A percentile compares a stretch with the other conserved stretches of the same genome.
Conservation (phyloP, 2,113 vertebrate genomes). For the Poecile atricapillus region DNA sequence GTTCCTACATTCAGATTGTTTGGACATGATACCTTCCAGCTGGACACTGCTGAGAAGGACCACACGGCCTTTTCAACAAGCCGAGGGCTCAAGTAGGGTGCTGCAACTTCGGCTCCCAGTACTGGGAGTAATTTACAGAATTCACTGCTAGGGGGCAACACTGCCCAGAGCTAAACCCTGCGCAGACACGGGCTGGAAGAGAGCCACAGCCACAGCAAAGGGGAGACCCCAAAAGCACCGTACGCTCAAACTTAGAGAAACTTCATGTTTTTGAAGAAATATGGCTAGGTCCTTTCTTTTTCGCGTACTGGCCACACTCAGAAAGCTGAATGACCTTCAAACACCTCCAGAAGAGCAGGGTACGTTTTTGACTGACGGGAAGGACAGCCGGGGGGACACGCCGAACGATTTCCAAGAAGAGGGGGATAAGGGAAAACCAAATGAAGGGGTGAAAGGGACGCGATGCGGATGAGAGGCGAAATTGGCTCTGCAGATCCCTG, state of each 20-base stretch:
- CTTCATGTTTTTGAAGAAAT: not conserved
- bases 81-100: not conserved
- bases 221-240: not conserved
- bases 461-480: accelerated
- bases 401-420: not conserved
- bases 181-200: not conserved
- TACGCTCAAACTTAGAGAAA: not conserved
- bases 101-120: not conserved
- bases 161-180: not conserved
- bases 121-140: not conserved
- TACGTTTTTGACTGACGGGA: accelerated
- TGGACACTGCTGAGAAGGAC: not conserved
- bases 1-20: not conserved
- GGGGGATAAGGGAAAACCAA: accelerated
- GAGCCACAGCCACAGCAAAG: not conserved
- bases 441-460: not conserved
- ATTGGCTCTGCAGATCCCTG: not conserved
- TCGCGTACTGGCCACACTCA: accelerated
- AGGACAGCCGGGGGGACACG: not conserved
- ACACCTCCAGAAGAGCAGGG: not conserved
- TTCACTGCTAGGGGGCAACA: slow-evolving; percentile 36
- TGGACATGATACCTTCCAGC: not conserved
- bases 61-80: not conserved
- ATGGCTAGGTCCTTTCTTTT: not conserved
- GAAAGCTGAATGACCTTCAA: not conserved